Evolutionary conservation across 2,797 vertebrate species (phyloP), one percentile per base, ranked within the genome.

Genomic region (Chanos chanos): DNA sequence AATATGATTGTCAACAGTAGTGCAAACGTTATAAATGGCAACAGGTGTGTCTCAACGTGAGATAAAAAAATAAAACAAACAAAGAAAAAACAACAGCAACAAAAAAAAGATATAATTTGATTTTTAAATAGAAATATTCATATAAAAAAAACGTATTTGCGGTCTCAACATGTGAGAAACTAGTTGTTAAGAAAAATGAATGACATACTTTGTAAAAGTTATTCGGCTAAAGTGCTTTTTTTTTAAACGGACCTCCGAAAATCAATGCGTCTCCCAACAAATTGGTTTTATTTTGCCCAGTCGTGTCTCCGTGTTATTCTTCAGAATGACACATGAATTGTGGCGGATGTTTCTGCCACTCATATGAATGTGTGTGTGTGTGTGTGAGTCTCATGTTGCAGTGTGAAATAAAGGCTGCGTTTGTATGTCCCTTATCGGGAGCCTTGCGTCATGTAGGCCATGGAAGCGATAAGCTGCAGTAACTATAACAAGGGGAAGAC

Each of bases 271-370:
- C 21, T 1, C 1, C 6, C 9, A 31, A 61, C 66, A 54, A 47
- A 61, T 66, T 62, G 21, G 12, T 48, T 43, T 18, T 19, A 19
- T 43, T 62, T 50, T 50, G 7, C 52, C 49, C 21, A 2, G 10
- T 54, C 13, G 58, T 47, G 21, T 52, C 39, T 60, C 36, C n/a
- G n/a, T 5, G 39, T 41, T n/a, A 18, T 39, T 44, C 49, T 7
- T 12, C 9, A 66, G 47, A 75, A 70, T 65, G 61, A 73, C 73
- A 52, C 18, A 47, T 72, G 49, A 76, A 68, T 68, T 50, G 58
- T 57, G 49, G 75, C 81, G 75, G 72, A 78, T 77, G 74, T 79
- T 27, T 48, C 73, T 73, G 79, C 63, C 77, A 77, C 66, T 79
- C 75, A 79, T 71, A 54, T 15, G 15, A n/a, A 56, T n/a, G n/a